phyloP scores from a whole-genome alignment of 2,797 vertebrate species.

The Danio tinwini region DNA sequence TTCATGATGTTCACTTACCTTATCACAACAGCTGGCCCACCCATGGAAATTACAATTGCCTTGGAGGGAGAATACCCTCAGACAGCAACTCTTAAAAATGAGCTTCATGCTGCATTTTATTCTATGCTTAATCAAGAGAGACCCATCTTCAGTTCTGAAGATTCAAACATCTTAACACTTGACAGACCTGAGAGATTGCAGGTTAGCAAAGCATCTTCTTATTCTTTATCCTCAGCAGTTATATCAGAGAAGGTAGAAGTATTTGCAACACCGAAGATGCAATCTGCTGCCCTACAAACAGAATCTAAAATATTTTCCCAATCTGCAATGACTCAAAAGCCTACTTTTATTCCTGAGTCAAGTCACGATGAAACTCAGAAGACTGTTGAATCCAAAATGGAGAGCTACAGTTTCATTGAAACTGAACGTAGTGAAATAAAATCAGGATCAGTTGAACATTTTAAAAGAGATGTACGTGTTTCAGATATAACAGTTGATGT shows the following conservation, averaged over 20 bases:
- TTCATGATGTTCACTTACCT: slow-evolving; percentile 72
- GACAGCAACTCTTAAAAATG: slow-evolving; percentile 77
- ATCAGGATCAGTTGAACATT: slow-evolving; percentile 56
- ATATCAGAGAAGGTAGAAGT: slow-evolving; percentile 67
- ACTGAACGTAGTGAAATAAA: slow-evolving; percentile 65
- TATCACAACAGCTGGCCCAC: slow-evolving; percentile 69
- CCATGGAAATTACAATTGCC: slow-evolving; percentile 74
- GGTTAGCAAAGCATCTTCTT: slow-evolving; percentile 55
- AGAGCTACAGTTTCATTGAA: slow-evolving; percentile 41
- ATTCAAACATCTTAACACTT: slow-evolving; percentile 62
- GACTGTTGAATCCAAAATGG: slow-evolving; percentile 30
- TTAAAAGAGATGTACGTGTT: slow-evolving; percentile 67
- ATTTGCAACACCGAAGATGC: slow-evolving; percentile 59
- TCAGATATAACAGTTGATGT: slow-evolving; percentile 56
- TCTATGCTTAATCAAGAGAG: slow-evolving; percentile 83
- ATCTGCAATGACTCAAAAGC: slow-evolving; percentile 59
- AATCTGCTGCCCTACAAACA: slow-evolving; percentile 68
- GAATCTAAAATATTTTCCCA: slow-evolving; percentile 67
- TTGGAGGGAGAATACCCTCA: slow-evolving; percentile 77
- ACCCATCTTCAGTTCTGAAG: slow-evolving; percentile 75
- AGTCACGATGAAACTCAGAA: slow-evolving; percentile 16
- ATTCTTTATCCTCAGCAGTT: slow-evolving; percentile 66
- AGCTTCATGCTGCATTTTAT: slow-evolving; percentile 81
- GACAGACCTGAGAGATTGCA: slow-evolving; percentile 65
- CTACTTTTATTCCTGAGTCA: slow-evolving; percentile 64